A percentile compares a stretch with the other conserved stretches of the same genome.
Conservation (phyloP, 2,888 invertebrate genomes). For the Reticulitermes lucifugus region DNA sequence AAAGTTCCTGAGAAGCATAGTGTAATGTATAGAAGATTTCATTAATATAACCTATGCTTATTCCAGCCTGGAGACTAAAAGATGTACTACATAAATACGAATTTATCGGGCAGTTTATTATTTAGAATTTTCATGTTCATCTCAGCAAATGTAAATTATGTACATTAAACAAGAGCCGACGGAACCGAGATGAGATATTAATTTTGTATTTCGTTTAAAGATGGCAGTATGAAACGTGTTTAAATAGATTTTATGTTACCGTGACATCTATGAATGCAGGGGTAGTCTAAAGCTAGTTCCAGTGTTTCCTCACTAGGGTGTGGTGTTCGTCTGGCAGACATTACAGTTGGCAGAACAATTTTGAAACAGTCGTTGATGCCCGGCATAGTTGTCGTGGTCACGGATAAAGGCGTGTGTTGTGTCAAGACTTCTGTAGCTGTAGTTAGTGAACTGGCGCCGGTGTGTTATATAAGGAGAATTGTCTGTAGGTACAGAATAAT, state of each 20-base stretch:
- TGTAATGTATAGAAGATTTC: too few species aligned
- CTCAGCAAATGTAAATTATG: neutral
- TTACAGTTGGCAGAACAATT: slow-evolving; percentile 10
- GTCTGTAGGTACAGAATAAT: slow-evolving; percentile 8
- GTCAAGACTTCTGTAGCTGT: neutral
- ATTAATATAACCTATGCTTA: too few species aligned
- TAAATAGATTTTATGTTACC: neutral
- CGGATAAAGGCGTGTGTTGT: neutral
- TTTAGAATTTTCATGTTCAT: too few species aligned
- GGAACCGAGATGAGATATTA: neutral
- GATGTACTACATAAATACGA: too few species aligned
- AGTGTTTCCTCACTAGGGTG: neutral
- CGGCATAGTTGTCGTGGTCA: slow-evolving; percentile 35
- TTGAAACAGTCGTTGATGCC: slow-evolving; percentile 35
- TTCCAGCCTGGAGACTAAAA: too few species aligned
- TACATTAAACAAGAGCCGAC: neutral
- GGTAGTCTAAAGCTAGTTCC: neutral
- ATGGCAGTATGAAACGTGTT: slow-evolving; percentile 35
- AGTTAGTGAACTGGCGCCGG: neutral
- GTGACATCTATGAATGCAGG: neutral
- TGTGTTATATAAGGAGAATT: neutral
- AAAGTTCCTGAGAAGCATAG: too few species aligned
- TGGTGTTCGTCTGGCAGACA: neutral
- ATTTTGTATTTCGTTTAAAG: neutral
- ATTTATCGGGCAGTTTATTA: too few species aligned